Evolutionary conservation across 2,797 vertebrate species (phyloP).

Genomic region (Aldrovandia affinis): DNA sequence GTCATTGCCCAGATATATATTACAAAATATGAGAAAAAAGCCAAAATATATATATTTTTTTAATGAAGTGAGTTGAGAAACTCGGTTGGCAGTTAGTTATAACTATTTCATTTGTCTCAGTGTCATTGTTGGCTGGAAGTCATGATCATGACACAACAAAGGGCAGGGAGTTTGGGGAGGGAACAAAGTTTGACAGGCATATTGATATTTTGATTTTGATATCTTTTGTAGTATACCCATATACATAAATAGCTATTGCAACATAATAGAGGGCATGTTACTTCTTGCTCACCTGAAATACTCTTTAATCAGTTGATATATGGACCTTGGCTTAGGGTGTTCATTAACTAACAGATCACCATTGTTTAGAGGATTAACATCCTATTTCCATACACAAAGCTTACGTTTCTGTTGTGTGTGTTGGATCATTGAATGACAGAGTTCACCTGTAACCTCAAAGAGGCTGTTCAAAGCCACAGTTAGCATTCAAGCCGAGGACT

Average conservation of each 20-base stretch:
- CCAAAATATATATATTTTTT: neutral
- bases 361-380: slow-evolving; percentile 66
- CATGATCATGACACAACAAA: too few species aligned
- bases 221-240: neutral
- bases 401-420: slow-evolving; percentile 59
- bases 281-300: neutral
- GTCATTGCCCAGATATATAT: neutral
- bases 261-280: neutral
- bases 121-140: neutral
- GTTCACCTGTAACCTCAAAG: slow-evolving; percentile 58
- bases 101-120: neutral
- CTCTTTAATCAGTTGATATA: slow-evolving; percentile 9
- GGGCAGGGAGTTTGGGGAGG: neutral
- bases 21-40: neutral
- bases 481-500: slow-evolving; percentile 51
- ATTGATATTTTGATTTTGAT: neutral
- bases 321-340: neutral
- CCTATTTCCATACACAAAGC: slow-evolving; percentile 62
- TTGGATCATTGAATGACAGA: slow-evolving; percentile 55
- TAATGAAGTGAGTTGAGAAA: neutral
- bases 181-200: neutral
- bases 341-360: slow-evolving; percentile 66
- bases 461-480: slow-evolving; percentile 57
- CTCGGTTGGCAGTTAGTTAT: neutral
- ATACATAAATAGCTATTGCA: neutral